Evolutionary conservation across 2,113 vertebrate genomes (phyloP).

Genomic region (Megaceryle torquata): DNA sequence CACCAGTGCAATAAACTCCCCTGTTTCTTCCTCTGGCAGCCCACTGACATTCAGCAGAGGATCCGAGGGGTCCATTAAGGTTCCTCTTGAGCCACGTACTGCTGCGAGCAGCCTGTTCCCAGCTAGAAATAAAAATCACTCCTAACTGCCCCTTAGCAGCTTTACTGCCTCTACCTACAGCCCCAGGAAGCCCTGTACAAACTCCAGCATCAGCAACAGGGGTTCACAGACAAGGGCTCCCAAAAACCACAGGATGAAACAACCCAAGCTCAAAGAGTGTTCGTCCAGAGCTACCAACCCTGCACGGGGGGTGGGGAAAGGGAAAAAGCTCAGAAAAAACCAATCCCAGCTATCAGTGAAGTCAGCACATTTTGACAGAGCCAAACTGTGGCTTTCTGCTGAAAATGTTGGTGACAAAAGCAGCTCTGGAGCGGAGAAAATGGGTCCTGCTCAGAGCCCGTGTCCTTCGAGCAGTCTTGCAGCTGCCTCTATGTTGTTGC

Average conservation of each 20-base stretch:
- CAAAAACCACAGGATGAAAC: neutral
- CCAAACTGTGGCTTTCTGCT: neutral
- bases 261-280: fast-evolving
- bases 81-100: neutral
- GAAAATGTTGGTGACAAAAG: neutral
- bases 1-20: neutral
- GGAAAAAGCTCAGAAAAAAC: neutral
- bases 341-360: neutral
- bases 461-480: neutral
- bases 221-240: neutral
- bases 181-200: neutral
- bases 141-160: neutral
- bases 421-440: neutral
- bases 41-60: too few species aligned
- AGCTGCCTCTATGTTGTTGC: neutral
- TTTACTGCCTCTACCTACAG: fast-evolving
- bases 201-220: neutral
- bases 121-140: neutral
- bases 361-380: neutral
- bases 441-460: neutral
- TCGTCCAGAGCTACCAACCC: fast-evolving
- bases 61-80: neutral
- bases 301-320: too few species aligned
- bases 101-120: neutral
- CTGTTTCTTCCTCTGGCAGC: neutral